Base-by-base conservation (phyloP, 2,113 vertebrate species). In the Larimichthys polyactis region DNA sequence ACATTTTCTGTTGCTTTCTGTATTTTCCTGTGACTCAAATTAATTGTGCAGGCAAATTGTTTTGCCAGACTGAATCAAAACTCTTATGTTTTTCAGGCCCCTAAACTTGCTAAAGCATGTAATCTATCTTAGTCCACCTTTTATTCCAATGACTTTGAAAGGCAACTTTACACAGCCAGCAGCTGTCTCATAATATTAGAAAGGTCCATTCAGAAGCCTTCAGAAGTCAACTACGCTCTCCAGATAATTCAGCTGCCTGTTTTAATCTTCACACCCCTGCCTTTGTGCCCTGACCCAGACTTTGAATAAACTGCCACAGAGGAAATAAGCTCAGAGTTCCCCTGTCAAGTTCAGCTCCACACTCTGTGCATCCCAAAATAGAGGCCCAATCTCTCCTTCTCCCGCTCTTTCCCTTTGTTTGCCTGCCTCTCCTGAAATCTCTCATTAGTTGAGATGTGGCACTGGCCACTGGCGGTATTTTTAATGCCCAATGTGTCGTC, bases 401-500 rank as follows among this genome's bases (percentile, higher is more conserved):
- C 43, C 58, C 11, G 63, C 59, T 15, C 40, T 19, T 76, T 70
- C 44, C 58, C 52, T 62, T 73, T 29, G 40, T 70, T 60, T 10
- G n/a, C 60, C 52, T 82, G 44, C 29, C 14, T 81, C 54, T 71
- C 27, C 51, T 79, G 51, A 64, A 70, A 11, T 64, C 69, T 73
- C 29, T 76, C 75, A 87, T 87, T 75, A 85, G 55, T 71, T 85
- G 75, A 83, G 66, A 76, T 78, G 79, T 78, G 75, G 11, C 43
- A 75, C 62, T 72, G 55, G 84, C 86, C 83, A 77, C 66, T 12
- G 64, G 85, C 48, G 5, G 72, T 59, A 65, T 83, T 89, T 90
- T 88, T 89, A 87, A 87, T 81, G 75, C 82, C 78, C 79, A 75
- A 58, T 75, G 73, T 87, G 78, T 82, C 57, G n/a, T 79, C 81